These are phyloP conservation scores for Ectemnius cavifrons DNA, from an alignment of 2,888 invertebrate genomes.

Conservation along the genomic window DNA sequence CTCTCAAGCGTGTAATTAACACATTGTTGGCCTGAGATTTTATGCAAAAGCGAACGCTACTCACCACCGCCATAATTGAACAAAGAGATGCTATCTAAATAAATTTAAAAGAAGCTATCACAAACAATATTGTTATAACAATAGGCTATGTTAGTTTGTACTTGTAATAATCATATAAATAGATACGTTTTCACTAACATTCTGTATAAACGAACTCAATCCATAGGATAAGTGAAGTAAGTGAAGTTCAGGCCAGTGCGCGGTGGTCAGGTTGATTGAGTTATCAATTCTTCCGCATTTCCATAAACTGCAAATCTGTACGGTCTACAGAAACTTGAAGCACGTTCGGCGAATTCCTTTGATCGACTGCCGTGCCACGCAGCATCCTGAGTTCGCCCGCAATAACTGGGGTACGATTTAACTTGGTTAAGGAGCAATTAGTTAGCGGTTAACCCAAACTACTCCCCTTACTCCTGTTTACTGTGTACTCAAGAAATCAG, in stretches of 20 bases:
- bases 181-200: no score
- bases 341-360: constrained; percentile 54
- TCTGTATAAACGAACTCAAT: no score
- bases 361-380: constrained; percentile 57
- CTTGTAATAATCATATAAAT: no score
- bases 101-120: no score
- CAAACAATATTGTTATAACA: no score
- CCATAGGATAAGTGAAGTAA: no score
- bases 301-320: constrained; percentile 48
- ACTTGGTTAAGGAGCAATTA: constrained; percentile 69
- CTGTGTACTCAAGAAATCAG: constrained; percentile 63
- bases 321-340: constrained; percentile 53
- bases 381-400: constrained; percentile 55
- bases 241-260: no score
- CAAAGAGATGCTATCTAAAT: constrained; percentile 14
- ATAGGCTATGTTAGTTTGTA: no score
- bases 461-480: constrained; percentile 53
- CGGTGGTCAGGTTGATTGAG: background rate
- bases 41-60: no score
- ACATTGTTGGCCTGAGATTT: no score
- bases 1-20: no score
- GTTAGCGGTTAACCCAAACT: constrained; percentile 67
- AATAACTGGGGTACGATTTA: constrained; percentile 66
- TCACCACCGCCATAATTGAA: background rate
- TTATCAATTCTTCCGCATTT: constrained; percentile 32